Evolutionary conservation across 2,888 invertebrate species (phyloP), one percentile per base, ranked within the genome.

Genomic region (Fragum sueziense): DNA sequence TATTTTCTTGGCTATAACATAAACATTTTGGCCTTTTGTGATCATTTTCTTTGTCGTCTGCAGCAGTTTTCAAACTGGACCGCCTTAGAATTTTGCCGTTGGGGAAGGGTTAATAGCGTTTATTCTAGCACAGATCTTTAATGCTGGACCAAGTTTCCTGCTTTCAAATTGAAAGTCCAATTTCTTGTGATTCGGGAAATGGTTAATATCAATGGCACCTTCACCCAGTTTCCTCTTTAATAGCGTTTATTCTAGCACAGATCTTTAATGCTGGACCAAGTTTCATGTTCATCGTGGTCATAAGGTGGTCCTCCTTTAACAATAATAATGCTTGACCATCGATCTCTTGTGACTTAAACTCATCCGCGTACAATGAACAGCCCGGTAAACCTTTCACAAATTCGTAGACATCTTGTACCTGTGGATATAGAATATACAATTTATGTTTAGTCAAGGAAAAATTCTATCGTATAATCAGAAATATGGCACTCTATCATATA

Each of bases 251-350:
- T 93, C 96, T 96, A 59, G 97, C 97, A 87, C 98, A 98, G 77
- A 99, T 97, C 94, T 99, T 99, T 72, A 99, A 94, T 0, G 98
- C 98, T 0, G 98, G 98, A 0, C 98, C 98, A 27, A 99, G 95
- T 92, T 98, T 98, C 96, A 99, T 98, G 77, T 96, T 96, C 95
- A 99, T 97, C 9, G 98, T 97, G 85, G 97, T 96, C 94, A 98
- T 98, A 37, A 99, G 94, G 93, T 99, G 98, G 90, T 98, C 98
- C 86, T 97, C 97, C 90, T 97, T 97, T 70, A 99, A 95, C 72
- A 99, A 94, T 94, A 98, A 95, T 79, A 99, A 94, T 0, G 98
- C 98, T 91, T 98, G 98, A 0, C 99, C 98, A 91, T 99, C 99
- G 88, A 99, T 98, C 93, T 98, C 98, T 93, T 99, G 98, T 90